Conservation (phyloP, 30 jellyfish, hydroid and myxozoan species). For the Turritopsis dohrnii region DNA sequence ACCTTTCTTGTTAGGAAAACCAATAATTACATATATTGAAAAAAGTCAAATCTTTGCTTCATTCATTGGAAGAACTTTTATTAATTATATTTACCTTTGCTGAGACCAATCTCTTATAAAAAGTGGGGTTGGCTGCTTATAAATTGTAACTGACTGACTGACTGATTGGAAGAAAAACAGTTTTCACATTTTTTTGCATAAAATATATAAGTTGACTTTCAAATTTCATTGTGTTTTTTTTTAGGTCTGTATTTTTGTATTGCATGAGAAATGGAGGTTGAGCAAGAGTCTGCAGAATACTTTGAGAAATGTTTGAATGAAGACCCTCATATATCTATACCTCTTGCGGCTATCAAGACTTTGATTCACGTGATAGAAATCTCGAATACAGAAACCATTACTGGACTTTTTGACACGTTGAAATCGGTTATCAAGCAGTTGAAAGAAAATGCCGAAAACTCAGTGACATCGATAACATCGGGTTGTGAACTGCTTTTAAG, state of each 20-base stretch:
- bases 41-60: too few relatives aligned
- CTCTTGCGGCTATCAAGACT: slow-evolving; percentile 87
- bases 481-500: slow-evolving; percentile 89
- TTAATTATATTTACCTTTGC: too few relatives aligned
- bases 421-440: slow-evolving; percentile 45
- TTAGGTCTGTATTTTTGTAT: neutral
- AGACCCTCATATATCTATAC: slow-evolving; percentile 63
- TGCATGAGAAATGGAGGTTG: slow-evolving; percentile 4
- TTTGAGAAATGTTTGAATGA: slow-evolving; percentile 50
- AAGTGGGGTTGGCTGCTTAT: too few relatives aligned
- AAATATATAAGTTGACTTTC: neutral
- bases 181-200: too few relatives aligned
- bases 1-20: too few relatives aligned
- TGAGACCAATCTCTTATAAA: too few relatives aligned
- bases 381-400: slow-evolving; percentile 73
- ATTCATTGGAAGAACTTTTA: too few relatives aligned
- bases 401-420: slow-evolving; percentile 55
- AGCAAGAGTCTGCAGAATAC: slow-evolving; percentile 46
- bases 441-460: slow-evolving; percentile 35
- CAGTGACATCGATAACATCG: slow-evolving; percentile 82
- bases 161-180: too few relatives aligned
- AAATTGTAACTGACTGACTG: too few relatives aligned
- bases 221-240: neutral
- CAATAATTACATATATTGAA: too few relatives aligned
- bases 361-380: slow-evolving; percentile 52